Base-by-base conservation (phyloP, 2,888 invertebrate genomes). In the Argyresthia goedartella region DNA sequence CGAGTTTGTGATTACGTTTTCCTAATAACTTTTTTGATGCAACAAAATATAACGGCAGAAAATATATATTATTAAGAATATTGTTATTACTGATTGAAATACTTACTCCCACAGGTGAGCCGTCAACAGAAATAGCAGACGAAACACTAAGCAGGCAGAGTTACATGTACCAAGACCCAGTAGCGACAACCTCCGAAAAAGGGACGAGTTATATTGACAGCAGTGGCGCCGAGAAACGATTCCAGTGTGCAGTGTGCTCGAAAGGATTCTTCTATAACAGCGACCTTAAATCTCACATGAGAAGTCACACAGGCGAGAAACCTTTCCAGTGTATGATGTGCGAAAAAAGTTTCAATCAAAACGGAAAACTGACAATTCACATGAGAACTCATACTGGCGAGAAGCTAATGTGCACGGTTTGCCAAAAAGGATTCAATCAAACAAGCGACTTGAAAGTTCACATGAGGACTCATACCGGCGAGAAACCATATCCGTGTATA, bases 281-380 rank as follows among this genome's bases (percentile, higher is more conserved):
- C 0, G 87, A 86, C 50, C 57, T 85, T 9, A 67, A 70, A 43
- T 82, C 80, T 53, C 87, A 87, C 49, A 57, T 69, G 0, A 62
- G 85, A 0, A 71, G 69, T 0, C 87, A 87, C 55, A 86, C 87
- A 0, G 86, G 86, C 0, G 82, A 79, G 50, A 73, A 68, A 35
- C 87, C 87, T 0, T 87, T 57, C 49, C 33, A 55, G 2, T 87
- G 87, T 48, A 59, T 67, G 1, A 25, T 70, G 0, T 87, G 87
- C 43, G 58, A 63, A 0, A 76, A 61, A 43, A 58, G 68, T 1
- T 87, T 85, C 47, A 50, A 76, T 0, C 87, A 86, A 57, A 64
- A 68, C 8, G 69, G 60, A 0, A 62, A 76, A 0, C 63, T 87
- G 7, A 79, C 68, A 52, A n/a, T 47, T 0, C 86, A 86, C 54